Base-by-base conservation (phyloP, 2,113 vertebrate genomes). In the Microtus ochrogaster region DNA sequence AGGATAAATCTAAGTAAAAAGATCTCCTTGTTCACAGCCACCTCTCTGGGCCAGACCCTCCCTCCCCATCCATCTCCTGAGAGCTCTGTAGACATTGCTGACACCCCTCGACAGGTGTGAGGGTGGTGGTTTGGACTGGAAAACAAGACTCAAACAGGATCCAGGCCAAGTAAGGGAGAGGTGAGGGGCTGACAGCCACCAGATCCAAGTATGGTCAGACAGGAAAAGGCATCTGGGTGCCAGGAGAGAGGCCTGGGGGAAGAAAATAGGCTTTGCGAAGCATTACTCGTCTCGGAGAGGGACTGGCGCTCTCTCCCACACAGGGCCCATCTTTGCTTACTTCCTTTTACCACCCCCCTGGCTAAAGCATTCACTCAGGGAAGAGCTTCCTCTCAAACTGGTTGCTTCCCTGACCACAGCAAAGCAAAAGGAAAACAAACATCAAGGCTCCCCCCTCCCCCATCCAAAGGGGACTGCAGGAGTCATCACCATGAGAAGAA, bases 141-240 rank as follows among this genome's bases (percentile, higher is more conserved):
- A 72, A 91, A 13, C 66, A 90, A 94, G 90, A 76, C 36, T 47
- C 33, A 72, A 81, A 36, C 22, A 95, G 74, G 55, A 95, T 73
- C 49, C 70, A 76, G 22, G 90, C 95, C 97, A 98, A 97, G 93
- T 94, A 79, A 95, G 92, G 73, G 89, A 98, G 77, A 96, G 95
- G 94, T 94, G 92, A 97, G 72, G 16, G 16, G 10, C 90, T 52
- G 3, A 63, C 61, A 28, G 95, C 89, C 89, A 90, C 95, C 86
- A 61, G 70, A 94, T 92, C 93, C 55, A 96, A 96, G 92, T 95
- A 87, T 89, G 90, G 94, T 94, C 66, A 93, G 87, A 39, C 55
- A 26, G 86, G 83, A 96, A 86, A 21, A 65, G 10, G 47, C 10
- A 70, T 94, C n/a, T 9, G 30, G 41, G 47, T 30, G 41, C 73